Conservation (phyloP, 2,888 invertebrate species). For the Cactoblastis cactorum region DNA sequence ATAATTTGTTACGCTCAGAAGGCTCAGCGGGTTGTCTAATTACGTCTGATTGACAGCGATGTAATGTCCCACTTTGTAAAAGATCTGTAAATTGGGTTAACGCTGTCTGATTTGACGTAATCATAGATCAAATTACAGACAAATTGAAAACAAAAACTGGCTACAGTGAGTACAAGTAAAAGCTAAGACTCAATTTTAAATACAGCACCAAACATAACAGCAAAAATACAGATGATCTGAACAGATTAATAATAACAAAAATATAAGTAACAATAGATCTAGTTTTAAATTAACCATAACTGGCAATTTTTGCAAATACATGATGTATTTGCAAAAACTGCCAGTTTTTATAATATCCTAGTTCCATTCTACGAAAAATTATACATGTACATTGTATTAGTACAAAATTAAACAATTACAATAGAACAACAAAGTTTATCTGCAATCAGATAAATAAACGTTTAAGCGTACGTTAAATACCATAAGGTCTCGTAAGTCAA, state of each 20-base stretch:
- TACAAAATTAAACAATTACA: neutral
- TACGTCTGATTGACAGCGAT: conserved; percentile 10
- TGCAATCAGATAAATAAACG: neutral
- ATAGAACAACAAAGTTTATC: neutral
- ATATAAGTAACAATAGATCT: no score
- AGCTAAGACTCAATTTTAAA: neutral
- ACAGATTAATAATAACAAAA: no score
- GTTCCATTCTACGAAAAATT: no score
- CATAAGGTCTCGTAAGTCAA: conserved; percentile 51
- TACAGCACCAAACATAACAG: no score
- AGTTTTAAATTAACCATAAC: no score
- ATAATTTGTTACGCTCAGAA: conserved; percentile 11
- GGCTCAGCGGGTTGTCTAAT: conserved; percentile 13
- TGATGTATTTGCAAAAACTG: no score
- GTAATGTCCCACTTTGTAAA: conserved; percentile 6
- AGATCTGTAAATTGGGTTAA: conserved; percentile 10
- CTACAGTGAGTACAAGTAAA: neutral
- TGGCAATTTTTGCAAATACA: no score
- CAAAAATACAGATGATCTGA: no score
- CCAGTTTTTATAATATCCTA: no score
- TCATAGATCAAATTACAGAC: conserved; percentile 3
- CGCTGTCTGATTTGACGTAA: conserved; percentile 4
- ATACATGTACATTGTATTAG: neutral
- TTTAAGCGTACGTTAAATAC: conserved; percentile 32
- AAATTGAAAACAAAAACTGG: neutral